Percentiles rank a stretch among this genome's conserved stretches.
Conservation (phyloP, 2,888 invertebrate genomes). For the Drosophila diplacantha region DNA sequence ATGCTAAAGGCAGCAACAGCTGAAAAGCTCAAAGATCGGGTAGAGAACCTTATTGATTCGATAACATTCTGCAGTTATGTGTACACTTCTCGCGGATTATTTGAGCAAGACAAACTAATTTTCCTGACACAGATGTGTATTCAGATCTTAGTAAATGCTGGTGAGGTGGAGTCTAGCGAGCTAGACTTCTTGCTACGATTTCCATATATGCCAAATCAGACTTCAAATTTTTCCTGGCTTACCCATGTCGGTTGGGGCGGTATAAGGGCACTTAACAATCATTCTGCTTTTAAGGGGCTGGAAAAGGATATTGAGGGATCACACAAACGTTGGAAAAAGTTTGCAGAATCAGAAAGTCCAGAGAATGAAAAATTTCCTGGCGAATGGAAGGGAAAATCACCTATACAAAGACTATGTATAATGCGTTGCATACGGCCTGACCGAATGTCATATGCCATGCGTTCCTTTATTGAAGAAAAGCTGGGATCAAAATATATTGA, state of each 20-base stretch:
- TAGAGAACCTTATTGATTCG: constrained; percentile 88
- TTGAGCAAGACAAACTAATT: constrained; percentile 94
- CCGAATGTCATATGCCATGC: constrained; percentile 92
- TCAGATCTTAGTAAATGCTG: constrained; percentile 81
- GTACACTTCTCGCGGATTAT: constrained; percentile 93
- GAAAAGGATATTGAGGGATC: constrained; percentile 96
- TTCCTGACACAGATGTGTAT: constrained; percentile 92
- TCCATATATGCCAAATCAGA: constrained; percentile 86
- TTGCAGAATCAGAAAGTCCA: constrained; percentile 93
- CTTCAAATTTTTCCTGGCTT: constrained; percentile 90
- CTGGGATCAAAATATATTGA: constrained; percentile 90
- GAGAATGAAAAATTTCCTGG: constrained; percentile 96
- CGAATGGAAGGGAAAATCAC: constrained; percentile 95
- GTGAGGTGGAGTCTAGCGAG: constrained; percentile 86
- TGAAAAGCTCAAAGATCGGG: constrained; percentile 85
- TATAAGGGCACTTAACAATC: constrained; percentile 85
- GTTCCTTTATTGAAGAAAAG: constrained; percentile 92
- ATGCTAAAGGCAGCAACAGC: constrained; percentile 83
- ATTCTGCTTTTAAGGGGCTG: constrained; percentile 89
- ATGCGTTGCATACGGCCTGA: constrained; percentile 94
- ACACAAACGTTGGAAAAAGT: constrained; percentile 94
- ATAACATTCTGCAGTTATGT: constrained; percentile 92
- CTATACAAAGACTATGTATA: constrained; percentile 92
- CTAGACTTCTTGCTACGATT: constrained; percentile 92
- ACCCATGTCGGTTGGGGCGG: constrained; percentile 89